These are phyloP conservation scores for Clupea harengus DNA, from an alignment of 2,113 vertebrate species.

Conservation along the genomic window DNA sequence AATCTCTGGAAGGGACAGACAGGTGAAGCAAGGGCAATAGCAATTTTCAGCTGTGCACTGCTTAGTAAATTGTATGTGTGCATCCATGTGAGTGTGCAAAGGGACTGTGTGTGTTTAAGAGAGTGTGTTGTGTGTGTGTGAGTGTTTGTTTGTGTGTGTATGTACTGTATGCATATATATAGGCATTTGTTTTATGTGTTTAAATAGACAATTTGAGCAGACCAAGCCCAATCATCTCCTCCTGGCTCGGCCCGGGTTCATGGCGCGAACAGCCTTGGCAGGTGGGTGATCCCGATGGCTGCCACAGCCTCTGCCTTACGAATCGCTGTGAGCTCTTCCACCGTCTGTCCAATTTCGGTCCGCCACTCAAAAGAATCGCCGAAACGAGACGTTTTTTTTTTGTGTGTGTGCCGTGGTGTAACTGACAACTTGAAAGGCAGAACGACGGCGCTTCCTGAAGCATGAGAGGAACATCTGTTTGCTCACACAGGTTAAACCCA, in stretches of 20 bases:
- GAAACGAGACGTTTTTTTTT: neutral
- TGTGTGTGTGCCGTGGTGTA: neutral
- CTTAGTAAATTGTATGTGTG: constrained; percentile 32
- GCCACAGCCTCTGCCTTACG: neutral
- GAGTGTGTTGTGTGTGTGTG: constrained; percentile 27
- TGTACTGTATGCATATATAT: neutral
- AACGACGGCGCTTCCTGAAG: constrained; percentile 42
- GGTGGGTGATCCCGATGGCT: neutral
- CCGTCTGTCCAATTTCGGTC: constrained; percentile 24
- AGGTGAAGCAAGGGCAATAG: constrained; percentile 41
- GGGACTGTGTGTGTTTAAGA: neutral
- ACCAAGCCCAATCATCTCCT: neutral
- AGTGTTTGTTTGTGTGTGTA: neutral
- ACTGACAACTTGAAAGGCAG: constrained; percentile 40
- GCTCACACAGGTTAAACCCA: constrained; percentile 24
- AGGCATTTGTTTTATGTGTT: neutral
- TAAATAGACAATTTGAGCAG: neutral
- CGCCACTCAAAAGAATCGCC: constrained; percentile 36
- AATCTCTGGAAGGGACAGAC: constrained; percentile 37
- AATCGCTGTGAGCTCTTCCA: neutral
- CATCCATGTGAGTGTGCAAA: constrained; percentile 1
- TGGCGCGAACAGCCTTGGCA: neutral
- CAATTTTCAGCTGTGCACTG: constrained; percentile 30
- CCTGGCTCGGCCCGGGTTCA: neutral
- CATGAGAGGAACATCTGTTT: constrained; percentile 48